A percentile compares a stretch with the other conserved stretches of the same genome.
phyloP scores from a whole-genome alignment of 2,888 invertebrate species.

The Dryomyza anilis region DNA sequence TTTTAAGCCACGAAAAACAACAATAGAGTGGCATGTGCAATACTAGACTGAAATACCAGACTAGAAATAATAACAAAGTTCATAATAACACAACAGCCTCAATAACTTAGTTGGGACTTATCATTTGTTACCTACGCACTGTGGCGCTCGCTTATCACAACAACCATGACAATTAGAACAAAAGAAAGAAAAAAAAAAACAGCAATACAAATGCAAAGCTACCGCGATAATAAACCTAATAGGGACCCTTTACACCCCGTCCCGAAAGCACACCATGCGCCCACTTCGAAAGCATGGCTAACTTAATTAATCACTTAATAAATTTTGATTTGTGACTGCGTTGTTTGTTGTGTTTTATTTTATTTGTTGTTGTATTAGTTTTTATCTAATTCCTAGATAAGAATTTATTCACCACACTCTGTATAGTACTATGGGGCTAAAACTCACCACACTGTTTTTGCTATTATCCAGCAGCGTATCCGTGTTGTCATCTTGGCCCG shows the following conservation, averaged over 20 bases:
- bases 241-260: too few relatives aligned
- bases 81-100: not conserved
- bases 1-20: not conserved
- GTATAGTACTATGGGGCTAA: not conserved
- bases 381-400: too few relatives aligned
- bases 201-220: too few relatives aligned
- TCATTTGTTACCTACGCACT: too few relatives aligned
- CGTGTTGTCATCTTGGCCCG: slow-evolving; percentile 50
- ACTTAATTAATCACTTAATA: slow-evolving; percentile 50
- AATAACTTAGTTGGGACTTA: too few relatives aligned
- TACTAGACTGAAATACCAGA: not conserved
- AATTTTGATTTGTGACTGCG: slow-evolving; percentile 8
- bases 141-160: not conserved
- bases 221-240: too few relatives aligned
- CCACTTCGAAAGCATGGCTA: too few relatives aligned
- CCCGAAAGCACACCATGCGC: too few relatives aligned
- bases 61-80: not conserved
- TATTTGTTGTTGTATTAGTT: not conserved
- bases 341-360: not conserved
- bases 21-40: not conserved
- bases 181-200: too few relatives aligned
- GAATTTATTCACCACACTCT: not conserved
- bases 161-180: too few relatives aligned
- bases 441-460: slow-evolving; percentile 54
- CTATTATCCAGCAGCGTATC: slow-evolving; percentile 51